Conservation (phyloP, 53 echinoderm and acorn worm genomes). For the Echinarachnius parma region DNA sequence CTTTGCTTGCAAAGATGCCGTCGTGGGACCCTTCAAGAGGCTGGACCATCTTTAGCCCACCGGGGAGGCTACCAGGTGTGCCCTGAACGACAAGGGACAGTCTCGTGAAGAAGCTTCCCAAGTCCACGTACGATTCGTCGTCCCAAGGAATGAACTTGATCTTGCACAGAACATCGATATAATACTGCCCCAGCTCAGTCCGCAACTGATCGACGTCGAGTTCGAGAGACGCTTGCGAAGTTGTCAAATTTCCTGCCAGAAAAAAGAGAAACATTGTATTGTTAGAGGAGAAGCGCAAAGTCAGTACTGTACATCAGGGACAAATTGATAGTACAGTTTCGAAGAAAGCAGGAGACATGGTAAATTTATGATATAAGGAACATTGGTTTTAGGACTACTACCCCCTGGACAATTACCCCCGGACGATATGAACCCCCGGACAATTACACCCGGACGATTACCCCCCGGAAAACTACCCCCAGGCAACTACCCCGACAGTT, state of each 20-base stretch:
- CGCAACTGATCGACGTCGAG: conserved; percentile 16
- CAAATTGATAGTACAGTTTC: too few species aligned
- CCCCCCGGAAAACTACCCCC: too few species aligned
- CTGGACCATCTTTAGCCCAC: not conserved
- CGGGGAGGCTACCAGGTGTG: not conserved
- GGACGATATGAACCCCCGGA: too few species aligned
- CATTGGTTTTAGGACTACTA: too few species aligned
- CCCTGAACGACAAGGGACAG: conserved; percentile 19
- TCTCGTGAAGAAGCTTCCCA: conserved; percentile 11
- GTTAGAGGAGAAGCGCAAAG: too few species aligned
- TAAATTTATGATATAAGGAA: too few species aligned
- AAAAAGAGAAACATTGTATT: not conserved
- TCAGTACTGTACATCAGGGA: too few species aligned
- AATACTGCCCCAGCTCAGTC: conserved; percentile 18
- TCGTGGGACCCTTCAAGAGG: conserved; percentile 22
- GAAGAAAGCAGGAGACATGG: too few species aligned
- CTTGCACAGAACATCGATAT: conserved; percentile 27
- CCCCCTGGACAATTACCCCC: too few species aligned
- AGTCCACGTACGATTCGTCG: conserved; percentile 27
- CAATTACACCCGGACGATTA: too few species aligned
- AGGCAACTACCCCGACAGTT: too few species aligned
- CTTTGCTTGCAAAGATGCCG: conserved; percentile 1
- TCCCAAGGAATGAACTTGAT: conserved; percentile 43
- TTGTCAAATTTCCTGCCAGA: not conserved
- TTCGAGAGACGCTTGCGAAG: not conserved